These are phyloP conservation scores for Andrena marginata DNA, from an alignment of 2,888 invertebrate species.

Conservation along the genomic window DNA sequence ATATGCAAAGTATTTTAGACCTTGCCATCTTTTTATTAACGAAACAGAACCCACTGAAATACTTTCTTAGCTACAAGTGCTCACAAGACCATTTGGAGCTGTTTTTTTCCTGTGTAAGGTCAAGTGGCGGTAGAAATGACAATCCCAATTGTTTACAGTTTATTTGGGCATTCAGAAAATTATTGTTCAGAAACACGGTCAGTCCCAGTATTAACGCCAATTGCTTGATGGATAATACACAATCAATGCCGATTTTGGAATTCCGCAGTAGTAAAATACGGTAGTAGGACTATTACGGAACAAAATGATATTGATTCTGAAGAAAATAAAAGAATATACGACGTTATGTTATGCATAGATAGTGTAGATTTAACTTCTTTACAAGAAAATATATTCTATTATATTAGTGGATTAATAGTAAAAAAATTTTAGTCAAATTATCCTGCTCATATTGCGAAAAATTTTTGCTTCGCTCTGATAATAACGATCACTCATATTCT, in stretches of 20 bases:
- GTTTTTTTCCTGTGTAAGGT: slow-evolving; percentile 1
- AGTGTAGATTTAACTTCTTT: neutral
- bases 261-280: neutral
- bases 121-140: neutral
- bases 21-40: neutral
- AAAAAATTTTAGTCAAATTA: neutral
- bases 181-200: neutral
- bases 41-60: neutral
- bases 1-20: neutral
- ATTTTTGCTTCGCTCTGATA: neutral
- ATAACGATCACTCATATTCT: slow-evolving; percentile 1
- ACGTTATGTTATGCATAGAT: neutral
- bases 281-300: neutral
- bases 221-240: neutral
- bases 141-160: neutral
- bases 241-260: neutral
- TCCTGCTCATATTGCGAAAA: neutral
- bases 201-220: neutral
- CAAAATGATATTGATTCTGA: neutral
- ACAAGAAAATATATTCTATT: neutral
- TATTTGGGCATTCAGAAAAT: slow-evolving; percentile 1
- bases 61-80: neutral
- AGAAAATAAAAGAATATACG: neutral
- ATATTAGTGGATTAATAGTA: neutral
- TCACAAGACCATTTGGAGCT: neutral